Evolutionary conservation across 2,797 vertebrate species (phyloP), one percentile per base, ranked within the genome.

Genomic region (Enteromius radiatus): DNA sequence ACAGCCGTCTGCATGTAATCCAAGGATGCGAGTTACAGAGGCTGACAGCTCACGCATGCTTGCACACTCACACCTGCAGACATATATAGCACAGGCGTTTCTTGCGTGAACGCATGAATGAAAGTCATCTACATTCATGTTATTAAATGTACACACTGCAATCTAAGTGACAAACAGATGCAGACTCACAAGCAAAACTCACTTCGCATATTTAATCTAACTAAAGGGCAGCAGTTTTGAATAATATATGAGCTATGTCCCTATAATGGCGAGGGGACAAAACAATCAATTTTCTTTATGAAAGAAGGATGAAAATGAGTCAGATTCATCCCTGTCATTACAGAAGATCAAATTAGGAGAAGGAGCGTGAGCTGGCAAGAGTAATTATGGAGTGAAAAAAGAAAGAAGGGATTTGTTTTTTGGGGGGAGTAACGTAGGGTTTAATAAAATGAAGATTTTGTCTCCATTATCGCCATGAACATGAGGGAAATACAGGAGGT

Each of bases 261-360:
- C 69, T 69, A 64, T 83, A 82, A 85, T 81, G 69, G 86, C 74
- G 85, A 85, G 63, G 86, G 38, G 83, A 78, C 67, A 85, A 81
- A 71, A 59, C 87, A 89, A 90, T 88, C 87, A 81, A 81, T 88
- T 77, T 81, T 61, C 78, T 68, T 89, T 89, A 85, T 87, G 82
- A 82, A 88, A 73, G 71, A 75, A 81, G 63, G 64, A 78, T 80
- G n/a, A 80, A 86, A 86, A 86, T 80, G 12, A 76, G 82, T 75
- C 59, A 6, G 56, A 71, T 79, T 84, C 76, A 85, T 77, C 77
- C 76, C 65, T 83, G 81, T 87, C 81, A 84, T 87, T 80, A 78
- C 54, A 78, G 75, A 86, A 73, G 77, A 88, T 88, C 84, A 86
- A 87, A 86, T 87, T 74, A 86, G 67, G 71, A 71, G 75, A 71